Evolutionary conservation across 53 echinoderm and acorn worm species (phyloP).

Genomic region (Temnopleurus reevesii): DNA sequence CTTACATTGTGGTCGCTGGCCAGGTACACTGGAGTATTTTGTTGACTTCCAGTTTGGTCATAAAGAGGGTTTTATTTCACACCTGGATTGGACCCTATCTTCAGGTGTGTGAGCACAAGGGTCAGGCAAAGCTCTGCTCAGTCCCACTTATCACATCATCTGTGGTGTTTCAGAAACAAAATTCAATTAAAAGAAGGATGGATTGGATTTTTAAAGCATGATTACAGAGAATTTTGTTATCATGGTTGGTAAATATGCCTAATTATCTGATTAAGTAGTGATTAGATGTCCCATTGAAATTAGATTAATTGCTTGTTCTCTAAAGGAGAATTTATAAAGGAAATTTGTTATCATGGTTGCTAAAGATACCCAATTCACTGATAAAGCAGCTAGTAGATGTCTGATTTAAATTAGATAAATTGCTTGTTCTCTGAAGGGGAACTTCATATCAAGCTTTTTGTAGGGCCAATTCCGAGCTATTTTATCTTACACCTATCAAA

Average conservation of each 20-base stretch:
- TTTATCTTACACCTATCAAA: too few relatives aligned
- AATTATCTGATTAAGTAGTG: slow-evolving; percentile 3
- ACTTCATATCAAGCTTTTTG: too few relatives aligned
- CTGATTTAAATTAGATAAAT: too few relatives aligned
- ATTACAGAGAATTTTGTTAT: background rate
- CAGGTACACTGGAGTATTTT: background rate
- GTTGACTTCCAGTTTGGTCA: slow-evolving; percentile 7
- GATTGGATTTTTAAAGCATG: background rate
- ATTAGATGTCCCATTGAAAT: background rate
- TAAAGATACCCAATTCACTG: too few relatives aligned
- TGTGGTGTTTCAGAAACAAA: background rate
- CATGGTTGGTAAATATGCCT: background rate
- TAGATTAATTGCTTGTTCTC: too few relatives aligned
- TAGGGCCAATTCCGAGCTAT: too few relatives aligned
- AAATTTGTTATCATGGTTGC: too few relatives aligned
- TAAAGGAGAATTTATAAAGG: too few relatives aligned
- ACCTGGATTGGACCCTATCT: background rate
- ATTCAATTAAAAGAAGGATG: background rate
- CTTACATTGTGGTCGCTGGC: background rate
- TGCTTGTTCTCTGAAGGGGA: too few relatives aligned
- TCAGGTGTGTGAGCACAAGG: slow-evolving; percentile 40
- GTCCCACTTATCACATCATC: background rate
- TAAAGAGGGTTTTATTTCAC: background rate
- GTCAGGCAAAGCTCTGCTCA: background rate
- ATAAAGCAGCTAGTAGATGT: too few relatives aligned